A percentile compares a stretch with the other conserved stretches of the same genome.
Conservation (phyloP, 2,888 invertebrate species). For the Amphimallon solstitiale region DNA sequence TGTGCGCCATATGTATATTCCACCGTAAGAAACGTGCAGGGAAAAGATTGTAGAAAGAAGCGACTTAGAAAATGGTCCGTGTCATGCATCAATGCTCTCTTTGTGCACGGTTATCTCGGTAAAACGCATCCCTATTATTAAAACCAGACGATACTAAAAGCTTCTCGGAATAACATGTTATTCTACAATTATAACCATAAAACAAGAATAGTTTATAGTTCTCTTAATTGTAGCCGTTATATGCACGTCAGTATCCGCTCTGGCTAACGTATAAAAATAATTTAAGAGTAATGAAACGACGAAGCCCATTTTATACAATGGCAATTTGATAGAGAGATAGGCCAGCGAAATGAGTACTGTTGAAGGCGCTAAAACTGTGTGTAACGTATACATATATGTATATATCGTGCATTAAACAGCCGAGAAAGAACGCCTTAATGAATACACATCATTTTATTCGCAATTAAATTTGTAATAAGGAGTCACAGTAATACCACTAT, state of each 20-base stretch:
- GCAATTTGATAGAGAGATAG: conserved; percentile 16
- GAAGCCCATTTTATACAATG: background rate
- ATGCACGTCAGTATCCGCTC: conserved; percentile 1
- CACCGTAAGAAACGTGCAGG: too few species aligned
- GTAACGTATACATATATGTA: too few species aligned
- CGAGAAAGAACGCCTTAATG: too few species aligned
- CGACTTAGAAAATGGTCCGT: background rate
- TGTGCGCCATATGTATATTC: too few species aligned
- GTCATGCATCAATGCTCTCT: conserved; percentile 16
- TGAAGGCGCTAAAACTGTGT: too few species aligned
- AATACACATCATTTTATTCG: too few species aligned
- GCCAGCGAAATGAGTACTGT: background rate
- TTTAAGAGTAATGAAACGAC: conserved; percentile 7
- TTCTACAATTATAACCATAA: conserved; percentile 31
- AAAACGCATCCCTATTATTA: conserved; percentile 36
- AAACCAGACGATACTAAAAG: conserved; percentile 36
- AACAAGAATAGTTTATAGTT: conserved; percentile 32
- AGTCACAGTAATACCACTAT: too few species aligned
- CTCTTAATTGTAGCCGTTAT: conserved; percentile 26
- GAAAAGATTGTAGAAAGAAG: too few species aligned
- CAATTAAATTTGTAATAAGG: too few species aligned
- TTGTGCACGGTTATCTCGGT: conserved; percentile 26
- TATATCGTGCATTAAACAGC: too few species aligned
- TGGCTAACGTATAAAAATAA: background rate
- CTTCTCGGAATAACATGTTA: conserved; percentile 27